A percentile compares a stretch with the other conserved stretches of the same genome.
Evolutionary conservation across 2,113 vertebrate species (phyloP).

Genomic region (Seriola dumerili): DNA sequence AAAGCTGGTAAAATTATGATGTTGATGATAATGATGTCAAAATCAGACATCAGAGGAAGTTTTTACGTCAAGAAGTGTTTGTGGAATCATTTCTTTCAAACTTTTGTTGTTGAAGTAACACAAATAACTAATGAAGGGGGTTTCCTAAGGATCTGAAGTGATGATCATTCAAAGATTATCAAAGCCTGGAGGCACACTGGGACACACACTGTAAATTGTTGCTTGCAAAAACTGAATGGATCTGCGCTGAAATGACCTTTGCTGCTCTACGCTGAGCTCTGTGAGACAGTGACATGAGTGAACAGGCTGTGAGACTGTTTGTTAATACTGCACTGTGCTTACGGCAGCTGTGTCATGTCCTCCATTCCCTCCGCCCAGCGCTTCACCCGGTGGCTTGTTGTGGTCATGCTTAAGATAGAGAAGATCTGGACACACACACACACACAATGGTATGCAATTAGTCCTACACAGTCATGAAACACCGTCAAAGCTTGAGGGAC

Average conservation of each 20-base stretch:
- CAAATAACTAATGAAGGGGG: slow-evolving; percentile 9
- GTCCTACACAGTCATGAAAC: slow-evolving; percentile 24
- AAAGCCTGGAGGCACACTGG: slow-evolving; percentile 15
- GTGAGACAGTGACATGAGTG: slow-evolving; percentile 25
- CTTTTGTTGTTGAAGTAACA: background rate
- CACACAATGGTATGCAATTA: slow-evolving; percentile 40
- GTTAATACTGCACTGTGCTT: slow-evolving; percentile 77
- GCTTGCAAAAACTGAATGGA: slow-evolving; percentile 15
- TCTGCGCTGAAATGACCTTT: slow-evolving; percentile 22
- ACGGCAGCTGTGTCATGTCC: slow-evolving; percentile 97
- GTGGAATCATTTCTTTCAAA: slow-evolving; percentile 13
- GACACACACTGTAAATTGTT: background rate
- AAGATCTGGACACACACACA: slow-evolving; percentile 87
- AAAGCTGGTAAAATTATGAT: background rate
- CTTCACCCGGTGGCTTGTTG: slow-evolving; percentile 83
- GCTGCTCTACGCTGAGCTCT: slow-evolving; percentile 2
- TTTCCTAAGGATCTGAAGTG: slow-evolving; percentile 17
- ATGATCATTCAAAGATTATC: slow-evolving; percentile 3
- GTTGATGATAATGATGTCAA: background rate
- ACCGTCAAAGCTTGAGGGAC: slow-evolving; percentile 17
- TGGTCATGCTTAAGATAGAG: slow-evolving; percentile 89
- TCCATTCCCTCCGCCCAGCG: slow-evolving; percentile 89
- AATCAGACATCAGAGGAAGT: background rate
- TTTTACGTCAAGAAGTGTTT: background rate
- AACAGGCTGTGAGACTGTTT: slow-evolving; percentile 28